These are phyloP conservation scores for Ennomos fuscantarius DNA, from an alignment of 2,888 invertebrate genomes.

Conservation along the genomic window DNA sequence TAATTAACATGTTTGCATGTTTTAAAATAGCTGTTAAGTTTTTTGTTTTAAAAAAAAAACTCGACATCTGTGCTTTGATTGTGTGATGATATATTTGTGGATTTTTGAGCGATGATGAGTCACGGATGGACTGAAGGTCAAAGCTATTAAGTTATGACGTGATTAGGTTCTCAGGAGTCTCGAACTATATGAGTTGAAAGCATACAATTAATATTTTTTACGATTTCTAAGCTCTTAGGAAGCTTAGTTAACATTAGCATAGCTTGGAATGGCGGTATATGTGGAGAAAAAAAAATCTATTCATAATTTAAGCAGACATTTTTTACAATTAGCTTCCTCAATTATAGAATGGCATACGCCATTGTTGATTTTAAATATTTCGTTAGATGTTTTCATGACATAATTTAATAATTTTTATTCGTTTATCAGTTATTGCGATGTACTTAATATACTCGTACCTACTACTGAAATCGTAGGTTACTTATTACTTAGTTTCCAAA, in stretches of 20 bases:
- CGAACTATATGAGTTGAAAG: background rate
- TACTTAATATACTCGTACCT: too few relatives aligned
- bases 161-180: constrained; percentile 4
- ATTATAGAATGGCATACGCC: background rate
- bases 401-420: too few relatives aligned
- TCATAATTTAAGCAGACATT: background rate
- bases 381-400: too few relatives aligned
- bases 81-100: constrained; percentile 10
- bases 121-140: constrained; percentile 23
- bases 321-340: background rate
- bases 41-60: constrained; percentile 20
- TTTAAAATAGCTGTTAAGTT: constrained; percentile 7
- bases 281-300: too few relatives aligned
- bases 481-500: too few relatives aligned
- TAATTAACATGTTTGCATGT: constrained; percentile 23
- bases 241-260: too few relatives aligned
- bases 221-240: background rate
- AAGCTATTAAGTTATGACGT: constrained; percentile 17
- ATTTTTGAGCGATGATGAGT: constrained; percentile 16
- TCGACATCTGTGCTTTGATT: constrained; percentile 14
- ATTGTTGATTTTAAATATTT: too few relatives aligned
- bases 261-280: too few relatives aligned
- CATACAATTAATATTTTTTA: background rate
- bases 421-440: too few relatives aligned
- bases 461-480: too few relatives aligned